Evolutionary conservation across 2,888 invertebrate genomes (phyloP).

Genomic region (Coenonympha glycerion): DNA sequence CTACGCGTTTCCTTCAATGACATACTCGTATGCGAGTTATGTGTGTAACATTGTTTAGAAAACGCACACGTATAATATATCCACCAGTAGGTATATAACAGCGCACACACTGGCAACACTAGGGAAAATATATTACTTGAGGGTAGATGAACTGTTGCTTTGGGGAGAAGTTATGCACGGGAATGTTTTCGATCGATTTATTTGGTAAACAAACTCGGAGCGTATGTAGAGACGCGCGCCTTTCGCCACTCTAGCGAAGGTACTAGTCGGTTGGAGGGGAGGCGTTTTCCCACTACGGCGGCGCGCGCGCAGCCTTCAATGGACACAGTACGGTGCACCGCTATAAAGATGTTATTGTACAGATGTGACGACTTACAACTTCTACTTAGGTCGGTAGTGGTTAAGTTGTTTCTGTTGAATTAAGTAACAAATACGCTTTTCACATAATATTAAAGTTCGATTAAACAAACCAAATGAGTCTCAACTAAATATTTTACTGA

Average conservation of each 20-base stretch:
- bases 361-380: not conserved
- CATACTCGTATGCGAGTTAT: constrained; percentile 33
- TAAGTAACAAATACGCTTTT: not conserved
- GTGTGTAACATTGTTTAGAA: constrained; percentile 29
- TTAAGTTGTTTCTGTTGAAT: too few relatives aligned
- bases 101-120: constrained; percentile 20
- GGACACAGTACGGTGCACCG: constrained; percentile 31
- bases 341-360: constrained; percentile 27
- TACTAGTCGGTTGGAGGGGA: constrained; percentile 48
- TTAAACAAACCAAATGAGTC: too few relatives aligned
- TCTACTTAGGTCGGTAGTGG: not conserved
- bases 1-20: constrained; percentile 43
- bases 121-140: constrained; percentile 18
- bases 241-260: constrained; percentile 46
- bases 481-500: too few relatives aligned
- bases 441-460: too few relatives aligned
- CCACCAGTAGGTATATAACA: not conserved
- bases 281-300: constrained; percentile 44
- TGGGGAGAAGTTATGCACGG: constrained; percentile 26
- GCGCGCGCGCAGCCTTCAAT: constrained; percentile 52
- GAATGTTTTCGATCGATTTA: constrained; percentile 41
- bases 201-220: constrained; percentile 29
- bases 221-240: constrained; percentile 39
- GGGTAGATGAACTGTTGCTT: not conserved
- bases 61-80: constrained; percentile 21